Percentiles rank a stretch among this genome's conserved stretches.
These are phyloP conservation scores for Eidolon dupreanum DNA, from an alignment of 2,797 vertebrate species.

Conservation along the genomic window DNA sequence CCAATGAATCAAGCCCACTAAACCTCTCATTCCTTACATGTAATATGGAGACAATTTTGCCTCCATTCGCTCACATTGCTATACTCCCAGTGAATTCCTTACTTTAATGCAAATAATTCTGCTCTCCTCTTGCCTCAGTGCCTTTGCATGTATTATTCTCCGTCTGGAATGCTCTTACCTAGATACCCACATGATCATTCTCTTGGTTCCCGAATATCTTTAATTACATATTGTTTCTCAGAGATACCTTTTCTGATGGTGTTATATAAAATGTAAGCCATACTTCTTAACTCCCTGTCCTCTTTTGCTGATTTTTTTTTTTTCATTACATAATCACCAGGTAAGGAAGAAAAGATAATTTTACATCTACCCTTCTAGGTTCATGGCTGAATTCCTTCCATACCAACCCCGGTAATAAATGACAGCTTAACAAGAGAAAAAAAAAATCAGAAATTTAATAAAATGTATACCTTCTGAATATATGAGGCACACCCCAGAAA, in stretches of 20 bases:
- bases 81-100: neutral
- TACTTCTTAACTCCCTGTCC: neutral
- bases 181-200: neutral
- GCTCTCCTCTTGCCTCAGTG: neutral
- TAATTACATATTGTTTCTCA: neutral
- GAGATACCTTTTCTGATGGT: neutral
- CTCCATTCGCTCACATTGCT: neutral
- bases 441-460: neutral
- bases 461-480: neutral
- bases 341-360: neutral
- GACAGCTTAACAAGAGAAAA: neutral
- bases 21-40: neutral
- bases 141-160: neutral
- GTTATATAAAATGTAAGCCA: neutral
- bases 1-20: neutral
- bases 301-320: neutral
- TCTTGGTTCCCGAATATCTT: neutral
- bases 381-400: neutral
- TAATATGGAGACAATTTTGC: neutral
- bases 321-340: neutral
- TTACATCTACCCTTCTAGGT: neutral
- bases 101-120: neutral
- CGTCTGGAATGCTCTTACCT: no score
- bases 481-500: neutral
- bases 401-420: neutral